Evolutionary conservation across 30 jellyfish, hydroid and myxozoan genomes (phyloP).

Genomic region (Cassiopea andromeda): DNA sequence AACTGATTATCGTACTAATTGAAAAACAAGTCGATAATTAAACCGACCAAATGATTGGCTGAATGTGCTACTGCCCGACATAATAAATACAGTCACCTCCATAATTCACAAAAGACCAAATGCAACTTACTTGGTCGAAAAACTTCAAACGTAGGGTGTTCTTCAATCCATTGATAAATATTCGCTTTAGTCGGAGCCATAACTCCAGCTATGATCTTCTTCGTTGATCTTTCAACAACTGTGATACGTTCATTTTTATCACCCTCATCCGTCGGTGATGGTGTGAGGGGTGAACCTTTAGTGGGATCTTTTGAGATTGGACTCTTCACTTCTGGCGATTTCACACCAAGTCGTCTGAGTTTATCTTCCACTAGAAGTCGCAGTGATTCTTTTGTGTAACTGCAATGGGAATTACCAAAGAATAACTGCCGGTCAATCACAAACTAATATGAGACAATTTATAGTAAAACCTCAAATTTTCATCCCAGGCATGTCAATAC

Average conservation of each 20-base stretch:
- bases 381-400: slow-evolving; percentile 64
- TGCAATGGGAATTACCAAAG: not conserved
- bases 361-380: slow-evolving; percentile 60
- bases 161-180: slow-evolving; percentile 91
- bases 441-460: not conserved
- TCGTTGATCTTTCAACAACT: slow-evolving; percentile 89
- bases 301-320: slow-evolving; percentile 43
- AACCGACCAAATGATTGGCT: too few species aligned
- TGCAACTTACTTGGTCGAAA: slow-evolving; percentile 67
- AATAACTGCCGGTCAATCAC: not conserved
- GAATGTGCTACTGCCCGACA: too few species aligned
- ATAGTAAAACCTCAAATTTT: not conserved
- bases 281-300: slow-evolving; percentile 72
- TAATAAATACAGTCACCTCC: too few species aligned
- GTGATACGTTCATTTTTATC: slow-evolving; percentile 85
- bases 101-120: not conserved
- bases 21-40: too few species aligned
- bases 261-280: slow-evolving; percentile 70
- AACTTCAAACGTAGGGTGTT: slow-evolving; percentile 95
- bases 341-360: slow-evolving; percentile 62
- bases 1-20: too few species aligned
- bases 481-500: too few species aligned
- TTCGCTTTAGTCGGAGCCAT: slow-evolving; percentile 97
- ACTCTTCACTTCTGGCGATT: slow-evolving; percentile 57
- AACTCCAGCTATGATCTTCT: slow-evolving; percentile 94